phyloP scores from a whole-genome alignment of 2,797 vertebrate genomes.

The Meda fulgida region DNA sequence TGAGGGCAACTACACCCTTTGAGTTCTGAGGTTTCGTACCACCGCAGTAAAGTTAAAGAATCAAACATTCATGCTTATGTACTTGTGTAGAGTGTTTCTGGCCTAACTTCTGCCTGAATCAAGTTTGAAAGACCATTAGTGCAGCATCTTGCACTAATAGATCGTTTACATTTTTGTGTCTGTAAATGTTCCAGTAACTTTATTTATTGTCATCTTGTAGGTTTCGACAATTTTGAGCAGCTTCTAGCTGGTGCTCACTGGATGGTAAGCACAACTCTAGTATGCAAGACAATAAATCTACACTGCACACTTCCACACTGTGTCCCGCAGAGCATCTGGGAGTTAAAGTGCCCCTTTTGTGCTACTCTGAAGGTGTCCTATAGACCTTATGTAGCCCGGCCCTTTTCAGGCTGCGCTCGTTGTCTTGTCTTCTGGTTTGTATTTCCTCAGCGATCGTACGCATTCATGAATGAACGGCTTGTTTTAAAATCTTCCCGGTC shows the following conservation, averaged over 20 bases:
- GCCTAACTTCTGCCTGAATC: not conserved
- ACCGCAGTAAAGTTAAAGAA: no score
- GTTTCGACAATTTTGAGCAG: slow-evolving; percentile 94
- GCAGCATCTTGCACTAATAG: not conserved
- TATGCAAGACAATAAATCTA: not conserved
- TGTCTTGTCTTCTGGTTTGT: no score
- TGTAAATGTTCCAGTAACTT: not conserved
- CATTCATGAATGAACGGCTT: no score
- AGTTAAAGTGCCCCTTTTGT: not conserved
- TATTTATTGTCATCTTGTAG: slow-evolving; percentile 67
- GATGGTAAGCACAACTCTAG: slow-evolving; percentile 85
- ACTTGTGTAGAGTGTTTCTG: not conserved
- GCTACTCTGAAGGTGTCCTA: no score
- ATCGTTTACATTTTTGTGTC: not conserved
- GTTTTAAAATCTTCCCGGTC: no score
- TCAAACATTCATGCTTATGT: not conserved
- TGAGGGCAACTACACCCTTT: no score
- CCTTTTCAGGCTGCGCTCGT: no score
- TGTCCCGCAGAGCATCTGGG: not conserved
- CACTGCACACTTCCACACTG: not conserved
- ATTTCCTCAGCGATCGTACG: no score
- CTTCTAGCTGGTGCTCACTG: slow-evolving; percentile 94
- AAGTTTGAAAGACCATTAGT: not conserved
- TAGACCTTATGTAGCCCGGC: no score
- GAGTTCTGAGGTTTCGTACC: no score